Base-by-base conservation (phyloP, 1,140 invertebrate species). In the Globodera rostochiensis region DNA sequence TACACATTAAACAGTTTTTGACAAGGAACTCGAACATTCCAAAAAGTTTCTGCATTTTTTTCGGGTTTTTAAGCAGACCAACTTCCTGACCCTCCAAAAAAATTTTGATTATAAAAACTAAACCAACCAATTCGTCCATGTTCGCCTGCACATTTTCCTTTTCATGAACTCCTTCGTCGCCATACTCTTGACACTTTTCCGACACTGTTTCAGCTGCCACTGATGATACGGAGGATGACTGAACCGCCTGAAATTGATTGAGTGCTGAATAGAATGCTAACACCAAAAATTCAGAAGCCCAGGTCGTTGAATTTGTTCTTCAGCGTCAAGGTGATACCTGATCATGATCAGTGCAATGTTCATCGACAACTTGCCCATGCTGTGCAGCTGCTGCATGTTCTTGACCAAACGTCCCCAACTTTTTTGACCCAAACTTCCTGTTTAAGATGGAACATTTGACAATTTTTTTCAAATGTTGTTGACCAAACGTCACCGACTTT, bases 101-200 rank as follows among this genome's bases (percentile, higher is more conserved):
- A 25, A 45, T 11, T 4, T 45, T n/a, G 5, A 45, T 9, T 4
- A 6, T n/a, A 4, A 21, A 46, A 25, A 50, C 73, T 9, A 73
- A 5, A 46, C 36, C 36, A 49, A 81, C 80, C 75, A 81, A 64
- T 77, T 83, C 79, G 13, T 75, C 71, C 49, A 67, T 84, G 25
- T 84, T 49, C 70, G 46, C 77, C 71, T 57, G 46, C 19, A 3
- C 53, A n/a, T 25, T 8, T 13, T 11, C 49, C 9, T n/a, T 19
- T 19, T 45, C 66, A 46, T 6, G 19, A 15, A 49, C 64, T 15
- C n/a, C 60, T 57, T 47, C 53, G 64, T 7, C 45, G 25, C 36
- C 21, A 15, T 5, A 45, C 49, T 67, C 50, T 9, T 76, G 53
- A 15, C 1, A 13, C 11, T 19, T 2, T 25, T 25, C 60, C 21